Conservation (phyloP, 2,888 invertebrate genomes). For the Caenorhabditis sinica region DNA sequence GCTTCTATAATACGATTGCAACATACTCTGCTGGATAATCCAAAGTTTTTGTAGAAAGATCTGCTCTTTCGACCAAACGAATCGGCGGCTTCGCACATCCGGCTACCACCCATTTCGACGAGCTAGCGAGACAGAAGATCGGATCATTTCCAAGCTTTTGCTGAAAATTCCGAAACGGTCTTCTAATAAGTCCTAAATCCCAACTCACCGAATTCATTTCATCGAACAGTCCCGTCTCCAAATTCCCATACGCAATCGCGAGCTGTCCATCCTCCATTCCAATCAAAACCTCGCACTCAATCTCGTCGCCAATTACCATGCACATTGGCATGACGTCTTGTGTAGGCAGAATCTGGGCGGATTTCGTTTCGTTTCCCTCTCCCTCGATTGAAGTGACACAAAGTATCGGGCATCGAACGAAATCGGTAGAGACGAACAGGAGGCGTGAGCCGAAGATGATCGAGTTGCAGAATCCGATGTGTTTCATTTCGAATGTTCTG, state of each 20-base stretch:
- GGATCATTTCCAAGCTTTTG: constrained; percentile 38
- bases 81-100: constrained; percentile 63
- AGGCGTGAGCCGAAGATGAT: neutral
- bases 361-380: neutral
- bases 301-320: constrained; percentile 33
- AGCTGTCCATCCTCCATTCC: constrained; percentile 59
- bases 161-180: constrained; percentile 50
- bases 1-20: neutral
- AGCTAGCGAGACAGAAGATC: constrained; percentile 50
- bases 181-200: too few species aligned
- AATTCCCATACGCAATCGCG: constrained; percentile 21
- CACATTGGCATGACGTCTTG: constrained; percentile 46
- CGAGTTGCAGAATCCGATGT: constrained; percentile 63
- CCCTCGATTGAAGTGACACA: constrained; percentile 7
- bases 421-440: constrained; percentile 27
- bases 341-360: neutral
- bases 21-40: constrained; percentile 55
- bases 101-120: constrained; percentile 41
- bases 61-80: constrained; percentile 3
- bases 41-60: constrained; percentile 12
- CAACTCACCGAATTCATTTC: neutral
- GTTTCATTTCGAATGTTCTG: constrained; percentile 20
- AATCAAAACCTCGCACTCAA: constrained; percentile 35
- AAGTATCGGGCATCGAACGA: constrained; percentile 1
- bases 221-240: neutral